Evolutionary conservation across 2,888 invertebrate genomes (phyloP).

Genomic region (Drosophila mimetica): DNA sequence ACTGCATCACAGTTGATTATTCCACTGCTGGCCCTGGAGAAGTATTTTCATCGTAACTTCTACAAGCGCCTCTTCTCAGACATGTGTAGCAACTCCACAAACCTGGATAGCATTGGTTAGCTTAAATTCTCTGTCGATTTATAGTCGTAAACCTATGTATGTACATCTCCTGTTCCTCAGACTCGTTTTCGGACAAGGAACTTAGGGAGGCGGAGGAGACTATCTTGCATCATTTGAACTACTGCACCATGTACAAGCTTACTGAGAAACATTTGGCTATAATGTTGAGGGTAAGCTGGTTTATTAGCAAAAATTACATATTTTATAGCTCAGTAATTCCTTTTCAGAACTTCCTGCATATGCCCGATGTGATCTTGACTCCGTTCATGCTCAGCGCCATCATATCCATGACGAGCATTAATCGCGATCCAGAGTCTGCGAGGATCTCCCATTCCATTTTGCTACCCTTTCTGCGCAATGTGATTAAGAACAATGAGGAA

Average conservation of each 20-base stretch:
- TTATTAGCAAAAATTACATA: background rate
- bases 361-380: slow-evolving; percentile 87
- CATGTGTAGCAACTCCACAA: slow-evolving; percentile 82
- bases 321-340: background rate
- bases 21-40: slow-evolving; percentile 85
- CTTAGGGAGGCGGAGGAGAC: slow-evolving; percentile 87
- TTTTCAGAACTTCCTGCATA: slow-evolving; percentile 85
- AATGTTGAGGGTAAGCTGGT: slow-evolving; percentile 70
- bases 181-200: slow-evolving; percentile 85
- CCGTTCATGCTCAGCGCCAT: slow-evolving; percentile 88
- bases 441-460: slow-evolving; percentile 77
- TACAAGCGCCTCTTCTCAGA: slow-evolving; percentile 82
- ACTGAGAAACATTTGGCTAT: slow-evolving; percentile 81
- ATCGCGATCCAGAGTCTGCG: slow-evolving; percentile 82
- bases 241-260: slow-evolving; percentile 83
- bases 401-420: slow-evolving; percentile 84
- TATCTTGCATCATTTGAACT: slow-evolving; percentile 86
- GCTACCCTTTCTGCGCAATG: slow-evolving; percentile 81
- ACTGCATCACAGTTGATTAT: slow-evolving; percentile 82
- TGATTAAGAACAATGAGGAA: slow-evolving; percentile 84
- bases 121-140: background rate
- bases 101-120: slow-evolving; percentile 83
- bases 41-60: slow-evolving; percentile 85
- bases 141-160: background rate
- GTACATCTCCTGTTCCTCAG: slow-evolving; percentile 61